Conservation (phyloP, 2,888 invertebrate species). For the Trilocha varians region DNA sequence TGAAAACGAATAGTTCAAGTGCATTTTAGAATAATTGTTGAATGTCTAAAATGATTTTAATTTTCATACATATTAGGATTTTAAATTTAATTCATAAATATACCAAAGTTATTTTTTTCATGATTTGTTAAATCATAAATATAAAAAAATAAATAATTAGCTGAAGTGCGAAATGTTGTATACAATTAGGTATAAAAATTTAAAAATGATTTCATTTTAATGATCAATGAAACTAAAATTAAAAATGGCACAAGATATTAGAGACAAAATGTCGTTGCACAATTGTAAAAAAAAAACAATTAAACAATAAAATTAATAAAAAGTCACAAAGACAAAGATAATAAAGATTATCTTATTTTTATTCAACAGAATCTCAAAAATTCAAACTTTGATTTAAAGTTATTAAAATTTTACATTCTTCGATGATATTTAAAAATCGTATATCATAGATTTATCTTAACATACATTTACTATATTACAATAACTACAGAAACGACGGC, state of each 20-base stretch:
- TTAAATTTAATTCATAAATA: no score
- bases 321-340: neutral
- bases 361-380: neutral
- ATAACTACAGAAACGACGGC: conserved; percentile 43
- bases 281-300: conserved; percentile 22
- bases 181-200: no score
- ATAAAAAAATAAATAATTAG: no score
- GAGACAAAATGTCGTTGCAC: conserved; percentile 39
- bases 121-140: no score
- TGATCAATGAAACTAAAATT: conserved; percentile 4
- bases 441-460: conserved; percentile 28
- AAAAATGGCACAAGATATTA: conserved; percentile 22
- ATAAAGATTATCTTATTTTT: neutral
- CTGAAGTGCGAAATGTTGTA: no score
- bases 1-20: no score
- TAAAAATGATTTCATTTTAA: neutral
- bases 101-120: no score
- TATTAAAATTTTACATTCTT: conserved; percentile 1
- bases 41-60: no score
- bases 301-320: neutral
- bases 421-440: conserved; percentile 22
- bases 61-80: no score
- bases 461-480: conserved; percentile 37
- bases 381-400: neutral
- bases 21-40: no score